A percentile compares a stretch with the other conserved stretches of the same genome.
phyloP scores from a whole-genome alignment of 2,888 invertebrate genomes.

The Chaitophorus viminalis region DNA sequence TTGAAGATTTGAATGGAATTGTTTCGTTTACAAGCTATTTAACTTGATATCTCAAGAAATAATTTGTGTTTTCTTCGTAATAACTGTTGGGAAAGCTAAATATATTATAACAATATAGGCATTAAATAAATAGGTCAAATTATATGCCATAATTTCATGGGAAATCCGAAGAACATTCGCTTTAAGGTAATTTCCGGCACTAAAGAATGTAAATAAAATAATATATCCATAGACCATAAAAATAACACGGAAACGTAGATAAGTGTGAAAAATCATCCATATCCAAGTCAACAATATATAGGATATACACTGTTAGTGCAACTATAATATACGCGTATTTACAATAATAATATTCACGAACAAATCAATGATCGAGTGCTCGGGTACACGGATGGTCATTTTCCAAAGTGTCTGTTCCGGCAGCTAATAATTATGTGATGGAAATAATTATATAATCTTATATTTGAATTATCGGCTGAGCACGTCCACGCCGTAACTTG shows the following conservation, averaged over 20 bases:
- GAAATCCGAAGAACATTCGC: constrained; percentile 2
- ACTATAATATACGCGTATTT: neutral
- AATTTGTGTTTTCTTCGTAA: neutral
- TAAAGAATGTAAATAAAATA: constrained; percentile 7
- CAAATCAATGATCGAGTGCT: neutral
- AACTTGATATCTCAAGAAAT: neutral
- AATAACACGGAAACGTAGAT: neutral
- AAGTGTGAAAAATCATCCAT: constrained; percentile 44
- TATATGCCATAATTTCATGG: neutral
- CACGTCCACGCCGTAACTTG: neutral
- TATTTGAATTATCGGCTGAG: neutral
- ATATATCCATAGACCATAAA: neutral
- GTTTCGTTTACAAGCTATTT: neutral
- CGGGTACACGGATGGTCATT: neutral
- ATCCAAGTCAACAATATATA: constrained; percentile 10
- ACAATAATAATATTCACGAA: neutral
- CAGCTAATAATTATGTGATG: neutral
- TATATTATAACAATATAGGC: no score
- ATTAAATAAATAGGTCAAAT: neutral
- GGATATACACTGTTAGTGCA: neutral
- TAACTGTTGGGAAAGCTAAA: neutral
- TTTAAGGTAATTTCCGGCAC: neutral
- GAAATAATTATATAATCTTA: neutral
- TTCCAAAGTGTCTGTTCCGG: neutral
- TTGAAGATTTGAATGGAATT: neutral